Base-by-base conservation (phyloP, 1,140 invertebrate genomes). In the Solenopsis fugax region DNA sequence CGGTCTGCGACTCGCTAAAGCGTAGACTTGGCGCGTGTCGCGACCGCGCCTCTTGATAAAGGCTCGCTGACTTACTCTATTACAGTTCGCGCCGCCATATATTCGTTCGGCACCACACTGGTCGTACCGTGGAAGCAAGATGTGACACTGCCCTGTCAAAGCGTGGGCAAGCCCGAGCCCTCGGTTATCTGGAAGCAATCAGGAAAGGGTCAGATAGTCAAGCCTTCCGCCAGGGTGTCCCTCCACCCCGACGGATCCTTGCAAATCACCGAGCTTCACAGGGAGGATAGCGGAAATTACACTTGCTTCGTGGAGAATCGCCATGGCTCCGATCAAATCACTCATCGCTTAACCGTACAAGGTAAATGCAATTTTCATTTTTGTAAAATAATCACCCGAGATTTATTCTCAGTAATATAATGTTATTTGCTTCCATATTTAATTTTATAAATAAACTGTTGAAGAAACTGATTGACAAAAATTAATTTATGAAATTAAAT, bases 241-340 rank as follows among this genome's bases (percentile, higher is more conserved):
- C 96, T 97, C 54, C 96, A 96, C 80, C 95, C 92, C 88, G 97
- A 97, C 87, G 97, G 97, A n/a, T 97, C 97, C 1, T 94, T 97
- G 4, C 96, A 97, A 73, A 97, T 98, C 58, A 96, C 96, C 93
- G 96, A 97, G 87, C 96, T 97, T 13, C 97, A 98, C 93, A 96
- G 97, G 90, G 96, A 96, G 29, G 97, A 98, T 93, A 97, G 97
- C 92, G 98, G 98, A n/a, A 98, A 99, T 95, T 99, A 99, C 93
- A 97, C 98, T 2, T 99, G 98, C 93, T 95, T 96, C 29, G 97
- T 98, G 4, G 97, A 97, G 90, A 99, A 99, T 94, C 95, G 96
- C 10, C 97, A 98, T 94, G 98, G 98, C 0, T 96, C 96, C 64
- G 98, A 99, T 95, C 97, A 97, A 91, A 98, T 99, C 80, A 97